Conservation (phyloP, 2,797 vertebrate genomes). For the Astyanax mexicanus region DNA sequence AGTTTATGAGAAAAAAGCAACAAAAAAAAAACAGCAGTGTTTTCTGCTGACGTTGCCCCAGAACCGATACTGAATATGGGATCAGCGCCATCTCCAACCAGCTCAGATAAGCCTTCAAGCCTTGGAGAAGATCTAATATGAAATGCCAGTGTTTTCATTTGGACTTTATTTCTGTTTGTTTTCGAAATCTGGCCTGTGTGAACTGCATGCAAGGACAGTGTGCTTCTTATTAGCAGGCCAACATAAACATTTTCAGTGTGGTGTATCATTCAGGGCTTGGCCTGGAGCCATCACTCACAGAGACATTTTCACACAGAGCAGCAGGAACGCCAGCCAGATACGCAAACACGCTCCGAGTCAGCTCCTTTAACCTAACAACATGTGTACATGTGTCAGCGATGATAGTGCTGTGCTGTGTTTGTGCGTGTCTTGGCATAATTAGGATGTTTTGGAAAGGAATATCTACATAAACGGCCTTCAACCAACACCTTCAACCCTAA, state of each 20-base stretch:
- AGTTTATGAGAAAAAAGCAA: too few relatives aligned
- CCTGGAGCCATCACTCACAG: conserved; percentile 28
- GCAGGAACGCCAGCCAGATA: conserved; percentile 18
- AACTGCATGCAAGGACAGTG: conserved; percentile 32
- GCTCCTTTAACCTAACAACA: conserved; percentile 16
- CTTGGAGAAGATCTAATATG: background rate
- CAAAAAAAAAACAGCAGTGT: too few relatives aligned
- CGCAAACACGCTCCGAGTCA: conserved; percentile 16
- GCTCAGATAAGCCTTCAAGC: background rate
- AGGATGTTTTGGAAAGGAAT: background rate
- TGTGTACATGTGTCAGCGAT: background rate
- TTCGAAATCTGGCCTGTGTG: conserved; percentile 31
- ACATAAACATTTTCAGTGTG: conserved; percentile 59
- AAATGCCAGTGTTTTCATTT: conserved; percentile 14
- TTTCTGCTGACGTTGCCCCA: too few relatives aligned
- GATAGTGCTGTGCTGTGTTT: background rate
- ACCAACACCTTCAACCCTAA: too few relatives aligned
- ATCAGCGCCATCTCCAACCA: background rate
- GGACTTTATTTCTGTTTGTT: conserved; percentile 4
- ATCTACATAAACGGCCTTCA: background rate
- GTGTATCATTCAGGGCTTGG: conserved; percentile 53
- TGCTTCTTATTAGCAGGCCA: conserved; percentile 55
- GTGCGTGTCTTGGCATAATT: background rate
- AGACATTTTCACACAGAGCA: conserved; percentile 38
- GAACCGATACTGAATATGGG: background rate